These are phyloP conservation scores for Alces alces DNA, from an alignment of 2,113 vertebrate genomes.

Conservation along the genomic window DNA sequence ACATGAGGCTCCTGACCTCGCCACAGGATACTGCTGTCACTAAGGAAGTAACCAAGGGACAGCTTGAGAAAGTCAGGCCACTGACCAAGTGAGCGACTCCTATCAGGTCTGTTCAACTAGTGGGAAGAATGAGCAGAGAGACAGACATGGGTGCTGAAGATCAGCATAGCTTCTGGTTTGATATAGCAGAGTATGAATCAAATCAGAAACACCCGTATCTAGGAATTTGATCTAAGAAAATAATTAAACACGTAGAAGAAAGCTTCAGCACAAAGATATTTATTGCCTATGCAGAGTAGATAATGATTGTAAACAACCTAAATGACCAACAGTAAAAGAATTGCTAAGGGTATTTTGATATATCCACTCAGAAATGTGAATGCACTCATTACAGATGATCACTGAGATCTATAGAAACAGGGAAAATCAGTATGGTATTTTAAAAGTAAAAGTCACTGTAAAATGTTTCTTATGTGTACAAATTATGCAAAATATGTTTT, in stretches of 20 bases:
- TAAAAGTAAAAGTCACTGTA: background rate
- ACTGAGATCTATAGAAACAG: slow-evolving; percentile 4
- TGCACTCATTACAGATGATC: background rate
- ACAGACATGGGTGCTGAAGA: background rate
- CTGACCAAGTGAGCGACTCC: background rate
- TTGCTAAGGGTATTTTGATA: background rate
- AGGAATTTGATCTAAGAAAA: background rate
- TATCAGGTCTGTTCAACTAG: background rate
- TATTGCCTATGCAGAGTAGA: background rate
- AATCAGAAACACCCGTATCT: background rate
- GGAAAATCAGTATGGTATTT: background rate
- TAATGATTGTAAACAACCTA: background rate
- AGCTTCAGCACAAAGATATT: background rate
- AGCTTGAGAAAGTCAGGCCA: background rate
- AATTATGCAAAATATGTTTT: background rate
- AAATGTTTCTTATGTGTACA: background rate
- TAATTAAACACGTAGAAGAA: background rate
- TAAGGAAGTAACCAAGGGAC: background rate
- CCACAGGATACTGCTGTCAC: background rate
- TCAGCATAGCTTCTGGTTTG: background rate
- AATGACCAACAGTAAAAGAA: background rate
- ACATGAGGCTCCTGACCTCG: background rate
- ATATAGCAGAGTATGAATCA: background rate
- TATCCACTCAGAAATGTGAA: background rate
- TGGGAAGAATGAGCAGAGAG: background rate